phyloP scores from a whole-genome alignment of 1,140 invertebrate species.

The Ditylenchus dipsaci region DNA sequence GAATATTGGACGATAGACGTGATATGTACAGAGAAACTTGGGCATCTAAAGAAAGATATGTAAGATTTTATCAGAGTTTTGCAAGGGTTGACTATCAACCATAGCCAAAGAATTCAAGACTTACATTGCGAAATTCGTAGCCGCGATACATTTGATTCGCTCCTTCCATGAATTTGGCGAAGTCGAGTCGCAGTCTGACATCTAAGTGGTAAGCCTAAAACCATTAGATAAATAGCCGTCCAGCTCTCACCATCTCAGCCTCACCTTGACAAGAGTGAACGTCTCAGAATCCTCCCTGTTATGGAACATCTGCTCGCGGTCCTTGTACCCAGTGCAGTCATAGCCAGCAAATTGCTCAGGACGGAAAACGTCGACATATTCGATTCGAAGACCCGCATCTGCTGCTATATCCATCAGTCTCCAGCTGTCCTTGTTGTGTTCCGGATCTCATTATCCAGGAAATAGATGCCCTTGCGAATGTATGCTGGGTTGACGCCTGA shows the following conservation, averaged over 20 bases:
- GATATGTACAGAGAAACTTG: not conserved
- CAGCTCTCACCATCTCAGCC: too few species aligned
- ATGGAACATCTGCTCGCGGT: slow-evolving; percentile 26
- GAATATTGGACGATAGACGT: slow-evolving; percentile 20
- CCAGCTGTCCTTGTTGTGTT: slow-evolving; percentile 46
- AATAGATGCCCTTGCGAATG: not conserved
- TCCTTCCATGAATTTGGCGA: too few species aligned
- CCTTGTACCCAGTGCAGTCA: slow-evolving; percentile 19
- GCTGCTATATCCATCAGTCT: slow-evolving; percentile 39
- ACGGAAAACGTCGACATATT: slow-evolving; percentile 24
- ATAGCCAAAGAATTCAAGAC: too few species aligned
- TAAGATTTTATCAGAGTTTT: too few species aligned
- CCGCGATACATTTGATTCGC: too few species aligned
- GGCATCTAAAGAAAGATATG: not conserved
- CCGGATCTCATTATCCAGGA: not conserved
- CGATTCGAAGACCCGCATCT: slow-evolving; percentile 22
- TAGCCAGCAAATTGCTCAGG: slow-evolving; percentile 21
- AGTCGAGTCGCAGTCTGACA: too few species aligned
- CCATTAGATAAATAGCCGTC: too few species aligned
- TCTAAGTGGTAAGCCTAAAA: too few species aligned
- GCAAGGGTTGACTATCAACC: too few species aligned
- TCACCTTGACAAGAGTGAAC: not conserved
- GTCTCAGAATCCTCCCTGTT: slow-evolving; percentile 10
- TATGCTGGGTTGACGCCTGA: slow-evolving; percentile 30
- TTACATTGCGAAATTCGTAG: too few species aligned